Percentiles rank a stretch among this genome's conserved stretches.
Evolutionary conservation across 2,113 vertebrate genomes (phyloP).

Genomic region (Sminthopsis crassicaudata): DNA sequence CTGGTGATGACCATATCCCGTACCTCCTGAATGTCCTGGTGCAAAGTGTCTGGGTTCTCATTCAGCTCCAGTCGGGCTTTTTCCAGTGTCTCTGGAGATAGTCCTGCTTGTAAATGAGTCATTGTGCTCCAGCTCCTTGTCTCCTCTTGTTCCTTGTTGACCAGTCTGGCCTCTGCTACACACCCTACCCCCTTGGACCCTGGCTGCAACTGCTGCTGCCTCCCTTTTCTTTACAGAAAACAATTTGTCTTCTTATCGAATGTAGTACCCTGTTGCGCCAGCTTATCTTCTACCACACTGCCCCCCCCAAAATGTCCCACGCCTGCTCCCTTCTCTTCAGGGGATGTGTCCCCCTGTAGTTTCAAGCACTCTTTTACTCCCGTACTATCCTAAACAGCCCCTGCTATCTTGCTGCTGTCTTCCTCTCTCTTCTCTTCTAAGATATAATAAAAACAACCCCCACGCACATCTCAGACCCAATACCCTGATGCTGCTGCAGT

Average conservation of each 20-base stretch:
- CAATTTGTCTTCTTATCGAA: constrained; percentile 33
- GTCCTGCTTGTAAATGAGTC: constrained; percentile 99
- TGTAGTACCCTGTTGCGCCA: constrained; percentile 64
- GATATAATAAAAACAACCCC: constrained; percentile 62
- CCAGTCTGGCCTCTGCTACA: constrained; percentile 11
- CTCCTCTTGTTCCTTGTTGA: constrained; percentile 3
- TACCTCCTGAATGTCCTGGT: constrained; percentile 99
- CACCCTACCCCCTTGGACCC: constrained; percentile 13
- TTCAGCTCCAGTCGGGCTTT: constrained; percentile 98
- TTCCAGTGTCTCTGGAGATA: constrained; percentile 98
- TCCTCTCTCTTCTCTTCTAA: constrained; percentile 55
- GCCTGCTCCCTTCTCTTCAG: background rate
- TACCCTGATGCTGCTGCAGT: constrained; percentile 48
- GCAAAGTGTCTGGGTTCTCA: constrained; percentile 96
- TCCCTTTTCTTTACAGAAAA: constrained; percentile 68
- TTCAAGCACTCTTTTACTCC: constrained; percentile 22
- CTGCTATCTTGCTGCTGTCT: constrained; percentile 34
- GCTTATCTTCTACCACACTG: constrained; percentile 39
- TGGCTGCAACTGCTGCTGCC: background rate
- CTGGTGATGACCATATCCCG: constrained; percentile 99
- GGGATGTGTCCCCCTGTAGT: background rate
- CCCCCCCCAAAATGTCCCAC: background rate
- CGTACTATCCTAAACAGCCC: constrained; percentile 57
- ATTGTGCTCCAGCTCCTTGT: constrained; percentile 82
- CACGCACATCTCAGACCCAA: constrained; percentile 68